phyloP scores from a whole-genome alignment of 1,140 invertebrate genomes.

The Drosophila littoralis region DNA sequence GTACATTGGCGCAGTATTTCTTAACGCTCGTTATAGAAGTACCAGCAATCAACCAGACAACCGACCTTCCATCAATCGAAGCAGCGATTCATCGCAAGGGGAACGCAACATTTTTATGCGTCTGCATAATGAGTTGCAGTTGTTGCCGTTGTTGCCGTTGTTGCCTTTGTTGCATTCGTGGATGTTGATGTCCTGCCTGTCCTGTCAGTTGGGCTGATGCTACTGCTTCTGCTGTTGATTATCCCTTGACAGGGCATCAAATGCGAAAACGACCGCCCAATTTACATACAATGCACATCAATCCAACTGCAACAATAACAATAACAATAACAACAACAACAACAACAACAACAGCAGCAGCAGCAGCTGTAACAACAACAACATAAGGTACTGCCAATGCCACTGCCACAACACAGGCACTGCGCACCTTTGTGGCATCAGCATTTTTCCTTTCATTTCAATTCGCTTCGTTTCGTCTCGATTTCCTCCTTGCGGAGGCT shows the following conservation, averaged over 20 bases:
- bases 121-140: conserved; percentile 76
- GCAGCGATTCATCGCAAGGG: conserved; percentile 36
- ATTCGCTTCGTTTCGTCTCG: conserved; percentile 7
- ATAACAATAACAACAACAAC: conserved; percentile 43
- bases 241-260: conserved; percentile 83
- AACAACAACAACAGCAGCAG: conserved; percentile 19
- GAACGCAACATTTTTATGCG: conserved; percentile 68
- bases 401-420: conserved; percentile 36
- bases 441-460: conserved; percentile 24
- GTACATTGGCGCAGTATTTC: conserved; percentile 71
- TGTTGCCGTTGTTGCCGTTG: conserved; percentile 53
- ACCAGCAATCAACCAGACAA: conserved; percentile 29
- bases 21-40: conserved; percentile 67
- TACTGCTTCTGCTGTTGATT: conserved; percentile 70
- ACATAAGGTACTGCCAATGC: conserved; percentile 56
- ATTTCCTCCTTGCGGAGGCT: conserved; percentile 18
- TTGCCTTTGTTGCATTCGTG: conserved; percentile 28
- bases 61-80: conserved; percentile 33
- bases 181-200: conserved; percentile 41
- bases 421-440: conserved; percentile 78
- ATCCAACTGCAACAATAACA: conserved; percentile 62
- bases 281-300: conserved; percentile 83
- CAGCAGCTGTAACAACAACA: conserved; percentile 24
- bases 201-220: conserved; percentile 7
- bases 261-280: conserved; percentile 81